Evolutionary conservation across 2,888 invertebrate species (phyloP), one percentile per base, ranked within the genome.

Genomic region (Stenodema calcarata): DNA sequence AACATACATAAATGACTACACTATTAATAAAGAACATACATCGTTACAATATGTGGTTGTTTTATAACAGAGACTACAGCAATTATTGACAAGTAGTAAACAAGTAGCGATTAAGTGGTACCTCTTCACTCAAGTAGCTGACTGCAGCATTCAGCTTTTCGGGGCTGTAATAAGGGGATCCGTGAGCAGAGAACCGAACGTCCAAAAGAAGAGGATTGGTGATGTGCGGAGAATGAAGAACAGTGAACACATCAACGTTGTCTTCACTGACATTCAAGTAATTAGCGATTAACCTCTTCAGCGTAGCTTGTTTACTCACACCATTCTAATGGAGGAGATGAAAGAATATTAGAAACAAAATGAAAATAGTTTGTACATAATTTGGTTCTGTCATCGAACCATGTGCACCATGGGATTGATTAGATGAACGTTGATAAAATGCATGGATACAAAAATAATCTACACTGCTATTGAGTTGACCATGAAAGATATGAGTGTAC

Each of bases 221-320:
- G 87, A 92, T 92, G 62, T 92, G 91, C 0, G 93, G 93, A 18
- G 95, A 94, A 89, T 94, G 93, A 42, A 97, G 93, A 0, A 99
- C 96, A 0, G 98, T 98, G 91, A 99, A 98, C 0, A 99, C 95
- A 90, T 98, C 98, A 0, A 99, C 96, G 90, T 98, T 97, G 78
- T 95, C 94, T 87, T 94, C 90, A 0, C 95, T 95, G 0, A 95
- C 95, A 90, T 96, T 96, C 89, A 98, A 93, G 79, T 96, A 93
- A 88, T 93, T 92, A 0, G 97, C 93, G 83, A 97, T 91, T 79
- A 93, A 92, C 41, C 92, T 91, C 88, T 93, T 93, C 14, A 96
- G 92, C n/a, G 94, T 92, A 89, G 96, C 95, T 90, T 95, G 95
- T 90, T 94, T 95, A 91, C 96, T 97, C 42, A 93, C 91, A 44